These are phyloP conservation scores for Ephialtes manifestator DNA, from an alignment of 2,888 invertebrate species.

Conservation along the genomic window DNA sequence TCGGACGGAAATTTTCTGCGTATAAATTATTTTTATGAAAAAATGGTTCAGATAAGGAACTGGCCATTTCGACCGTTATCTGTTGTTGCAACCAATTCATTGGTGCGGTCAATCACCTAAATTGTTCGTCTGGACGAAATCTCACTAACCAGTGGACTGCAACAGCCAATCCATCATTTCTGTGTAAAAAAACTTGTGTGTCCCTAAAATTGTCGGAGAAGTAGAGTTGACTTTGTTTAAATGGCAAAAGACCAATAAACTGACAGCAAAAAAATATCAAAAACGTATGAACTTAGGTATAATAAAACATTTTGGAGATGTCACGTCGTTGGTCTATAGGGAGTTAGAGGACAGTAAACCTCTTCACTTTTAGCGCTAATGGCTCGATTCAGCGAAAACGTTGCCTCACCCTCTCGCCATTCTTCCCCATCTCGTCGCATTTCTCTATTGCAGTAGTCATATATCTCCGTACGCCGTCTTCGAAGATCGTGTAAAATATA, in stretches of 20 bases:
- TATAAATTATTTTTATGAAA: too few relatives aligned
- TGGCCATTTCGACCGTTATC: too few relatives aligned
- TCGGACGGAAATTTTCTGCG: too few relatives aligned
- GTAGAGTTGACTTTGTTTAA: neutral
- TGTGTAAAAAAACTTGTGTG: too few relatives aligned
- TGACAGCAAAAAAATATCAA: neutral
- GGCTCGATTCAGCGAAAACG: conserved; percentile 58
- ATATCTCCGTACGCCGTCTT: neutral
- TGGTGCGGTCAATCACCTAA: too few relatives aligned
- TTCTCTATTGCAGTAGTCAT: conserved; percentile 13
- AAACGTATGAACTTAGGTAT: neutral
- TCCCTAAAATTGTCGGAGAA: neutral
- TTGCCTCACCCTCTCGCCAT: conserved; percentile 5
- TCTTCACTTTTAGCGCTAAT: conserved; percentile 48
- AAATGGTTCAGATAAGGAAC: too few relatives aligned
- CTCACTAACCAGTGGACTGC: too few relatives aligned
- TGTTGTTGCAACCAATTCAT: too few relatives aligned
- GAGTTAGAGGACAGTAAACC: neutral
- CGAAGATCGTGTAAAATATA: conserved; percentile 16
- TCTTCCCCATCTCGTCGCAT: conserved; percentile 7
- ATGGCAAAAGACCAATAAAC: conserved; percentile 1
- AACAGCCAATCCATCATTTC: too few relatives aligned
- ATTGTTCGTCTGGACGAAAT: too few relatives aligned
- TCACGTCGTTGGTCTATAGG: conserved; percentile 1
- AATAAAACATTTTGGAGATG: conserved; percentile 1